Evolutionary conservation across 92 coral and sea anemone genomes (phyloP).

Genomic region (Phenganax marumi): DNA sequence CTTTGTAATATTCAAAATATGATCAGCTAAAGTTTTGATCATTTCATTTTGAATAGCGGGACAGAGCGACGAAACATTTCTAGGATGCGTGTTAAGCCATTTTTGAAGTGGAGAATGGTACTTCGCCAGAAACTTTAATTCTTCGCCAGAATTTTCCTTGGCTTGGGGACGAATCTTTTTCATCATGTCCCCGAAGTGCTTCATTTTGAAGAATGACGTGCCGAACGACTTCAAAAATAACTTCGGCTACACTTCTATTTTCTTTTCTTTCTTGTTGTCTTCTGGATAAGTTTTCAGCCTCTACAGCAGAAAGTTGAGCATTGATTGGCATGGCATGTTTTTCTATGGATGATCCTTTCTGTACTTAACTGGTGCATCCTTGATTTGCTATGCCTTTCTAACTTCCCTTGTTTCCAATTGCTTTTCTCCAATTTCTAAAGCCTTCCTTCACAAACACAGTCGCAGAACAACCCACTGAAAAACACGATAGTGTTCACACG

Average conservation of each 20-base stretch:
- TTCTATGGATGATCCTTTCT: conserved; percentile 10
- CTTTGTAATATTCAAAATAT: conserved; percentile 16
- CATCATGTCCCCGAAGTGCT: conserved; percentile 29
- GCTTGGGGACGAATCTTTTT: neutral
- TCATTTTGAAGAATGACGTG: conserved; percentile 5
- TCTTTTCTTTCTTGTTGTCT: conserved; percentile 23
- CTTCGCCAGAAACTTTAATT: conserved; percentile 25
- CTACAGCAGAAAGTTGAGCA: conserved; percentile 31
- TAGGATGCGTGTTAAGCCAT: conserved; percentile 11
- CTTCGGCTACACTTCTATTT: conserved; percentile 13
- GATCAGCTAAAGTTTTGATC: conserved; percentile 18
- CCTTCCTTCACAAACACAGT: conserved; percentile 11
- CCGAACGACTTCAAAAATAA: conserved; percentile 20
- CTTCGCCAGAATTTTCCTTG: conserved; percentile 12
- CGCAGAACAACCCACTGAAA: conserved; percentile 14
- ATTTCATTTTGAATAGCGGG: conserved; percentile 29
- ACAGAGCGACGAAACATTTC: conserved; percentile 20
- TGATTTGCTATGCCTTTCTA: conserved; percentile 21
- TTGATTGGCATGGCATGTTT: conserved; percentile 16
- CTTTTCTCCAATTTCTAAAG: conserved; percentile 20
- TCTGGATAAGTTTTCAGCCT: conserved; percentile 18
- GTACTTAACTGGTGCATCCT: conserved; percentile 20
- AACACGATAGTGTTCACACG: neutral
- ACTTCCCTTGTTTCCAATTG: conserved; percentile 11
- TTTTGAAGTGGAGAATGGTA: conserved; percentile 11